phyloP scores from a whole-genome alignment of 1,140 invertebrate genomes.

The Drosophila watanabei region DNA sequence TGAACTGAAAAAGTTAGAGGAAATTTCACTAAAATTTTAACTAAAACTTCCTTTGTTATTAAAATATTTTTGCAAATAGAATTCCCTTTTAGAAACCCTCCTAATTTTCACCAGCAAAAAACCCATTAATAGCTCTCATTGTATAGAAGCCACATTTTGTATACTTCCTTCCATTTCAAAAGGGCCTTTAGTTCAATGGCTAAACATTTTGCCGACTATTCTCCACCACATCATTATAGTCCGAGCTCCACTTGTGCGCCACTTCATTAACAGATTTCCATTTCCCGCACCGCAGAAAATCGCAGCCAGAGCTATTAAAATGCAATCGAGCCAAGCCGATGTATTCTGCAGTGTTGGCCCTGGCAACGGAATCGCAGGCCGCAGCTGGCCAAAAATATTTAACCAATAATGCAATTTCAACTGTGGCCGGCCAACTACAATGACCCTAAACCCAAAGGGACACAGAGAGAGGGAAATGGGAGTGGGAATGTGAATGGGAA shows the following conservation, averaged over 20 bases:
- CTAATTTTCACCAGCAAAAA: background rate
- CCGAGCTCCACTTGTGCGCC: constrained; percentile 20
- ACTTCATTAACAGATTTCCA: constrained; percentile 61
- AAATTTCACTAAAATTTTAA: background rate
- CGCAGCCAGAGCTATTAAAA: constrained; percentile 55
- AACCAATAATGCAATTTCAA: constrained; percentile 62
- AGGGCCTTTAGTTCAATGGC: constrained; percentile 4
- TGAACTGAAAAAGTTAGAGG: background rate
- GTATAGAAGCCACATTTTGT: constrained; percentile 9
- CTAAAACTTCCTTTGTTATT: background rate
- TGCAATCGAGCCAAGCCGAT: constrained; percentile 43
- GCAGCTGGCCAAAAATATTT: constrained; percentile 60
- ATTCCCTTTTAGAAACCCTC: background rate
- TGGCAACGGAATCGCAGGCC: constrained; percentile 7
- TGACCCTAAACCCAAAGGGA: background rate
- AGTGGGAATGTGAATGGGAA: too few relatives aligned
- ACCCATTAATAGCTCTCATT: constrained; percentile 2
- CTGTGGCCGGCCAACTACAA: constrained; percentile 27
- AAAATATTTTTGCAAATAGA: background rate
- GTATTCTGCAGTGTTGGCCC: constrained; percentile 2
- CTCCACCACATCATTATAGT: constrained; percentile 34
- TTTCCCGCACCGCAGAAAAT: constrained; percentile 39
- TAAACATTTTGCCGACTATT: constrained; percentile 23
- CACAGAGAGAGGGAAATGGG: too few relatives aligned
- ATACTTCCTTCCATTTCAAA: constrained; percentile 1